phyloP scores from a whole-genome alignment of 1,140 invertebrate species.

The Polypedilum pembai region DNA sequence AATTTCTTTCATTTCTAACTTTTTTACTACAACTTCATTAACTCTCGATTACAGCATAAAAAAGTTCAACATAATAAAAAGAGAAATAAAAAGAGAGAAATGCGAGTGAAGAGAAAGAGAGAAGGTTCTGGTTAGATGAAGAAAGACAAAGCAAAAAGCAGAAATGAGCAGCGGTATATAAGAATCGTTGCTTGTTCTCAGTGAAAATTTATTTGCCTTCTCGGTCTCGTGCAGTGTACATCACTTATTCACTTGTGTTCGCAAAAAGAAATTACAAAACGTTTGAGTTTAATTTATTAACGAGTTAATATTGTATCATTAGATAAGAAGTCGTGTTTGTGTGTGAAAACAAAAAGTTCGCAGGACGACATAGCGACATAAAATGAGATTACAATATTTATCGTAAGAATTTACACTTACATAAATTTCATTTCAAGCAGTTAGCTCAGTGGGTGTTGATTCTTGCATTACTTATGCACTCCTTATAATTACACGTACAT shows the following conservation, averaged over 20 bases:
- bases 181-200: background rate
- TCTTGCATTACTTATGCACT: too few species aligned
- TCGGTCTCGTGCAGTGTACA: slow-evolving; percentile 5
- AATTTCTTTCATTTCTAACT: too few species aligned
- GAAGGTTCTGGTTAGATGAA: background rate
- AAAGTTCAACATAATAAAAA: background rate
- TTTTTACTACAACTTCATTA: too few species aligned
- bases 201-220: slow-evolving; percentile 14
- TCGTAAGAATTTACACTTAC: slow-evolving; percentile 7
- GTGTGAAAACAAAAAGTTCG: background rate
- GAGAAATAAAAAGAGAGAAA: background rate
- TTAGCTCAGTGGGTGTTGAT: background rate
- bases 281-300: too few species aligned
- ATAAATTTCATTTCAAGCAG: background rate
- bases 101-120: background rate
- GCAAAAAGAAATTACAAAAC: background rate
- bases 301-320: background rate
- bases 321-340: background rate
- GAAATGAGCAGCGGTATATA: background rate
- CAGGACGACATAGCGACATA: background rate
- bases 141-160: background rate
- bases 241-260: background rate
- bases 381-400: slow-evolving; percentile 23
- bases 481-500: too few species aligned
- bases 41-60: too few species aligned